Percentiles rank a stretch among this genome's conserved stretches.
Conservation (phyloP, 2,113 vertebrate species). For the Cyphomyrus plagiostoma region DNA sequence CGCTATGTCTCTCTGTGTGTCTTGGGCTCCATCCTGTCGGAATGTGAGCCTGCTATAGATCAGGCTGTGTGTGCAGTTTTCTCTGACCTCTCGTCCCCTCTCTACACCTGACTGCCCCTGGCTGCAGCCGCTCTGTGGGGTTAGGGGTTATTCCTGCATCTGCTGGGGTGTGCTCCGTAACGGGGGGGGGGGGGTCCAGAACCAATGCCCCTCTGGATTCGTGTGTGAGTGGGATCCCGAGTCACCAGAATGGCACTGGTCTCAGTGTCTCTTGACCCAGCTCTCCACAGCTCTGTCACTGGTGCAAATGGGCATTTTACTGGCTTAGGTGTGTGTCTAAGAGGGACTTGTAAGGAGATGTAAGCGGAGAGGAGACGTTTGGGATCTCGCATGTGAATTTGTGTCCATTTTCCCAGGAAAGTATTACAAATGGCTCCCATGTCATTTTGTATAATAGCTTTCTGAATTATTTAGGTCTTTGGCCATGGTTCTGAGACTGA, state of each 20-base stretch:
- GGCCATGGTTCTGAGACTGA: not conserved
- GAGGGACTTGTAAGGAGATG: not conserved
- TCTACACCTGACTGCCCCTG: not conserved
- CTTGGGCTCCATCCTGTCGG: not conserved
- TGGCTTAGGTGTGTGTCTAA: not conserved
- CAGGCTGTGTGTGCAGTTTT: not conserved
- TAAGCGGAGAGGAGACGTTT: not conserved
- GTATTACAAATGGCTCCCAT: not conserved
- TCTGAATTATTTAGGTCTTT: slow-evolving; percentile 2
- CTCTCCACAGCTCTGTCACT: not conserved
- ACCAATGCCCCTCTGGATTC: not conserved
- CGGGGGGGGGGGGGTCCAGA: not conserved
- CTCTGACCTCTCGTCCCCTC: not conserved
- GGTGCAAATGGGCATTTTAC: not conserved
- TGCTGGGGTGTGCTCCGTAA: not conserved
- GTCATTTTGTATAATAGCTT: not conserved
- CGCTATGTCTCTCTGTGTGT: not conserved
- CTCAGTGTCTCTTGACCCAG: not conserved
- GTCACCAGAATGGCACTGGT: not conserved
- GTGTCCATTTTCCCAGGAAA: not conserved
- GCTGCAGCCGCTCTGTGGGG: not conserved
- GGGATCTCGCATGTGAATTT: not conserved
- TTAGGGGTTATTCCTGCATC: not conserved
- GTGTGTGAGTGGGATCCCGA: not conserved
- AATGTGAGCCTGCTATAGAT: not conserved